Conservation (phyloP, 2,113 vertebrate genomes). For the Xiphorhynchus elegans region DNA sequence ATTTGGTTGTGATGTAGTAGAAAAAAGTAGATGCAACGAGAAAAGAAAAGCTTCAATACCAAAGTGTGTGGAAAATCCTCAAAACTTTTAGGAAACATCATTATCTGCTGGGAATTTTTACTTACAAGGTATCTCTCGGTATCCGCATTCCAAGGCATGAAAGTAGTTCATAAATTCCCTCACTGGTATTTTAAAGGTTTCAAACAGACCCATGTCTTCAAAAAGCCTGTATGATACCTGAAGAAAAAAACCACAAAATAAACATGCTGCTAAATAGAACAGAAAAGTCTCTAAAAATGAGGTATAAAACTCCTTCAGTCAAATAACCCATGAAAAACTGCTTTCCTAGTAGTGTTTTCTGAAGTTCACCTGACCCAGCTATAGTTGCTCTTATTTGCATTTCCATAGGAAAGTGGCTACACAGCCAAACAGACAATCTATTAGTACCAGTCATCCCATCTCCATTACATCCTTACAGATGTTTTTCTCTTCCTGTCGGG, state of each 20-base stretch:
- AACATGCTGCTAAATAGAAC: background rate
- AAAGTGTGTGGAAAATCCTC: background rate
- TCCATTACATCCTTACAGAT: background rate
- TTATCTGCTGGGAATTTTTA: background rate
- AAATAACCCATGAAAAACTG: background rate
- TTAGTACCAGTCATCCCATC: background rate
- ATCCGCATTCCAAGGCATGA: slow-evolving; percentile 95
- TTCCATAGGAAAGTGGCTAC: background rate
- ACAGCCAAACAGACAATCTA: background rate
- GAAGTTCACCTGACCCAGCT: background rate
- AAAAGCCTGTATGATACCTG: slow-evolving; percentile 96
- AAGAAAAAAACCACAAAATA: background rate
- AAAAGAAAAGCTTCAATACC: background rate
- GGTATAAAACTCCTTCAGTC: background rate
- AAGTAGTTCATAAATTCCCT: slow-evolving; percentile 99
- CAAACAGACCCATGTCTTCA: slow-evolving; percentile 95
- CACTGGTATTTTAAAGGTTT: slow-evolving; percentile 95
- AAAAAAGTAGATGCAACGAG: background rate
- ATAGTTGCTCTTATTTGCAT: background rate
- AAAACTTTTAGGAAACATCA: background rate
- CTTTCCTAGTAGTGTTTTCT: background rate
- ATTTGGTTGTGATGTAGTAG: background rate
- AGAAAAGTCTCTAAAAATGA: background rate
- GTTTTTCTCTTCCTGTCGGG: background rate
- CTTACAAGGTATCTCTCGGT: slow-evolving; percentile 98